These are phyloP conservation scores for Boloria selene DNA, from an alignment of 2,888 invertebrate genomes.

Conservation along the genomic window DNA sequence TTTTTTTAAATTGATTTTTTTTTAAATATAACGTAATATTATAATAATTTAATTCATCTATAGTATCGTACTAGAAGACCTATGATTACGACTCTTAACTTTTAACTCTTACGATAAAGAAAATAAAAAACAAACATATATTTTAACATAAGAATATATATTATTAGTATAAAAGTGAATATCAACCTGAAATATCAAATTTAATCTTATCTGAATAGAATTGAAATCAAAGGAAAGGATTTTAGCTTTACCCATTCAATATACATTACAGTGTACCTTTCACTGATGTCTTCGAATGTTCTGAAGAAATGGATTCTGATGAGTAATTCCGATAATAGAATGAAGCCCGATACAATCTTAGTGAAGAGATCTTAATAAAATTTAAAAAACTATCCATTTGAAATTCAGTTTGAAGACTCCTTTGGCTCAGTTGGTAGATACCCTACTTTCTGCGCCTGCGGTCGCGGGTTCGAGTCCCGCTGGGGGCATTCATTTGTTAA, in stretches of 20 bases:
- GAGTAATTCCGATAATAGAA: slow-evolving; percentile 11
- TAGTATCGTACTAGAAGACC: no score
- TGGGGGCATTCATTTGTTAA: no score
- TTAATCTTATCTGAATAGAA: slow-evolving; percentile 8
- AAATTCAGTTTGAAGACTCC: no score
- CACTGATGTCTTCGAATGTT: neutral
- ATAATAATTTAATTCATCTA: no score
- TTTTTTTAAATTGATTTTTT: no score
- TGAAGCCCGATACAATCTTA: neutral
- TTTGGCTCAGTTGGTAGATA: no score
- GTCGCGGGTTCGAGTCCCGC: no score
- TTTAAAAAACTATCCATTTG: neutral
- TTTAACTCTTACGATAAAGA: no score
- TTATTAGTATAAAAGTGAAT: neutral
- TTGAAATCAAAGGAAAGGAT: slow-evolving; percentile 11
- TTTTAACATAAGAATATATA: neutral
- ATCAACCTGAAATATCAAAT: slow-evolving; percentile 7
- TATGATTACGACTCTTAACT: no score
- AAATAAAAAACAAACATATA: neutral
- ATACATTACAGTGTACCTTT: slow-evolving; percentile 11
- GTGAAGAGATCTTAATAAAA: neutral
- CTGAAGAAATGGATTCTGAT: slow-evolving; percentile 8
- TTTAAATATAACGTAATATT: no score
- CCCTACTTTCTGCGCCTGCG: no score
- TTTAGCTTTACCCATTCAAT: slow-evolving; percentile 15